Evolutionary conservation across 2,797 vertebrate species (phyloP), one percentile per base, ranked within the genome.

Genomic region (Ptychobarbus kaznakovi): DNA sequence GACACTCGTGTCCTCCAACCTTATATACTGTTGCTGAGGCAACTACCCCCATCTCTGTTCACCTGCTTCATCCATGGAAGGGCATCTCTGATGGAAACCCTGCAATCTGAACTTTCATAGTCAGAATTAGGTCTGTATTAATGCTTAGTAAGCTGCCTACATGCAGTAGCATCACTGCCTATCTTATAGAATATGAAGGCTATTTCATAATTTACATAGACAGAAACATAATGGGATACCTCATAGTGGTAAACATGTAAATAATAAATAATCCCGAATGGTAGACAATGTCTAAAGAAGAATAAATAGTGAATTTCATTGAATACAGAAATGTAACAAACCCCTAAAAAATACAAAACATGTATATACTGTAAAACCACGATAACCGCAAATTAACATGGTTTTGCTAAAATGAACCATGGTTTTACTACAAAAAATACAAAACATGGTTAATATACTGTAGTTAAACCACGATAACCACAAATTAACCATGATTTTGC

Each of bases 1-100:
- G 76, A 85, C 66, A 58, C 56, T 80, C 66, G 32, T 69, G 56
- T 89, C 70, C 35, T 81, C 76, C 51, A 61, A 74, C 65, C 44
- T 44, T 77, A 28, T 69, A 20, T 73, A 44, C 40, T 40, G 82
- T 83, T 86, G 66, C 85, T 72, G 18, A 86, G 68, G 56, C 85
- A 89, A 82, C 69, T 65, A 56, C 51, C 85, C 20, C 74, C 83
- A 82, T 80, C 79, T 86, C 73, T 58, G 40, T 58, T 75, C 61
- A 46, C 10, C 68, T 70, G 20, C 13, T 18, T 44, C n/a, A 56
- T 42, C 4, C 77, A 58, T 9, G 0, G 53, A 77, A 16, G 38
- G 72, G 51, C 53, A 58, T 83, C 32, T 80, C 61, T 69, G 32
- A 77, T 35, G 46, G 74, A 73, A 84, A 53, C 51, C 4, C 80